These are phyloP conservation scores for Agrotis puta DNA, from an alignment of 2,888 invertebrate species.

Conservation along the genomic window DNA sequence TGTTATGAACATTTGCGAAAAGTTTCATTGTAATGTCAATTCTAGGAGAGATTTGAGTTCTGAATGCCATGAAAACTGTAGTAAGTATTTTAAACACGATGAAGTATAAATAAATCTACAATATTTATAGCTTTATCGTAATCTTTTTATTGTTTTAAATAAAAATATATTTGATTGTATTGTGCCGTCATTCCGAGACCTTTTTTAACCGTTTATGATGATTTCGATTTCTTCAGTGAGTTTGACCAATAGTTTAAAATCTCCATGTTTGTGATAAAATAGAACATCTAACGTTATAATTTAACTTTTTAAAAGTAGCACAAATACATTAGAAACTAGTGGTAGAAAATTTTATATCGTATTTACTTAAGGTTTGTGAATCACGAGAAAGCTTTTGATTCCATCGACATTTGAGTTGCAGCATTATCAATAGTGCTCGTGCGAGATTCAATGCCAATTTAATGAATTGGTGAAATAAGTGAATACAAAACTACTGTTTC, in stretches of 20 bases:
- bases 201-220: neutral
- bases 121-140: constrained; percentile 17
- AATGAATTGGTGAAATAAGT: neutral
- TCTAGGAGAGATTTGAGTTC: constrained; percentile 3
- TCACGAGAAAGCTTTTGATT: neutral
- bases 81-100: neutral
- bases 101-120: neutral
- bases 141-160: constrained; percentile 37
- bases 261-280: neutral
- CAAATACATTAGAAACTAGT: neutral
- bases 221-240: constrained; percentile 5
- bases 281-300: neutral
- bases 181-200: constrained; percentile 18
- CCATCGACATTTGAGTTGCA: neutral
- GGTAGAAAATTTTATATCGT: neutral
- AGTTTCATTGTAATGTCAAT: constrained; percentile 11
- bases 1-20: constrained; percentile 2
- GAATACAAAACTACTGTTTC: neutral
- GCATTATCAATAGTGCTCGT: neutral
- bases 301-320: neutral
- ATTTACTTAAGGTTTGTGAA: neutral
- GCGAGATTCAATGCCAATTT: neutral
- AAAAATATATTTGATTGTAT: constrained; percentile 31
- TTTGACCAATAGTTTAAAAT: constrained; percentile 8
- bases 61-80: constrained; percentile 33